These are phyloP conservation scores for Cheumatopsyche charites DNA, from an alignment of 1,140 invertebrate species.

Conservation along the genomic window DNA sequence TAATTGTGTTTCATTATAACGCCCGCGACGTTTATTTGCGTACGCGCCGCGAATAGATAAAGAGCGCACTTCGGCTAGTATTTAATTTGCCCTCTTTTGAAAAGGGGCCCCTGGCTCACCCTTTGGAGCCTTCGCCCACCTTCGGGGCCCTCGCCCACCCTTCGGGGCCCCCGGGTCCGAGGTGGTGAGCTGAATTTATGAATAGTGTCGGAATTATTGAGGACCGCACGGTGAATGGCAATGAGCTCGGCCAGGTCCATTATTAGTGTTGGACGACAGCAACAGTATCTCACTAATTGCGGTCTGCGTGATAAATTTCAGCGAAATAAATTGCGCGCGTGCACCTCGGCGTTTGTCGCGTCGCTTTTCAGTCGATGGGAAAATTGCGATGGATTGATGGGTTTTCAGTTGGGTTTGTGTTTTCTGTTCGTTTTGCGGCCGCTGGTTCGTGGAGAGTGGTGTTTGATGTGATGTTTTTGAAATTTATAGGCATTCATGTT, in stretches of 20 bases:
- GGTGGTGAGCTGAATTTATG: conserved; percentile 12
- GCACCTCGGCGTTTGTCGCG: too few species aligned
- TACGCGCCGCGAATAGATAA: conserved; percentile 2
- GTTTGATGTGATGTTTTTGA: too few species aligned
- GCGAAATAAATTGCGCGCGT: too few species aligned
- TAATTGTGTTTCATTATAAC: too few species aligned
- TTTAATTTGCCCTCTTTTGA: conserved; percentile 13
- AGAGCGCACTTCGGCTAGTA: background rate
- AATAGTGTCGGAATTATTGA: conserved; percentile 18
- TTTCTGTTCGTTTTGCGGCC: too few species aligned
- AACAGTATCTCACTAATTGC: background rate
- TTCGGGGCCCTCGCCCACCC: too few species aligned
- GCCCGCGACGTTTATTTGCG: background rate
- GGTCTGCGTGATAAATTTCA: background rate
- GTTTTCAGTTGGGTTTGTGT: too few species aligned
- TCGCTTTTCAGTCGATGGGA: too few species aligned
- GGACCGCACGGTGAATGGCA: background rate
- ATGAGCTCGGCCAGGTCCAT: background rate
- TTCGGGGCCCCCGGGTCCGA: background rate
- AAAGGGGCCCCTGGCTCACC: background rate
- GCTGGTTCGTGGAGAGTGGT: too few species aligned
- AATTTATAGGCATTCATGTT: too few species aligned
- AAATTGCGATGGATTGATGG: too few species aligned
- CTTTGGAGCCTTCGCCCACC: too few species aligned
- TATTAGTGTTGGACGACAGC: background rate